These are phyloP conservation scores for Gasterosteus nipponicus DNA, from an alignment of 2,113 vertebrate species.

Conservation along the genomic window DNA sequence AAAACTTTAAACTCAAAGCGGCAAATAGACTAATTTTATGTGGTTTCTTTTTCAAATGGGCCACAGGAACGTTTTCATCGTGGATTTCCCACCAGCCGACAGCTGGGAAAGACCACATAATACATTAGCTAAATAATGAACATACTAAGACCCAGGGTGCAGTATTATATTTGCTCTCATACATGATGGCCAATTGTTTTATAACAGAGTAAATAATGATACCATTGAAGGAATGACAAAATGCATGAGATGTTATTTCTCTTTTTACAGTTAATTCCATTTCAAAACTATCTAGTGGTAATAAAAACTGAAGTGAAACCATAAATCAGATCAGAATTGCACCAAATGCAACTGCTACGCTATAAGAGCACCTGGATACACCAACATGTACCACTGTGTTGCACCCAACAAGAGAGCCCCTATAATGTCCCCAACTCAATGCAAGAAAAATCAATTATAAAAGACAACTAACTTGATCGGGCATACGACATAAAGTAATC, in stretches of 20 bases:
- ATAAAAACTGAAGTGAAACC: neutral
- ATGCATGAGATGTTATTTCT: neutral
- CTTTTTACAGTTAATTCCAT: neutral
- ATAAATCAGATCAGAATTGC: neutral
- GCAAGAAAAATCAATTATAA: conserved; percentile 23
- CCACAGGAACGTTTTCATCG: conserved; percentile 21
- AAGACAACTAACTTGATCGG: conserved; percentile 10
- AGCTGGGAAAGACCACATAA: neutral
- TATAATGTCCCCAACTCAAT: neutral
- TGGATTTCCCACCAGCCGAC: conserved; percentile 32
- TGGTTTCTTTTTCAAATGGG: conserved; percentile 36
- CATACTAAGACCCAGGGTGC: conserved; percentile 22
- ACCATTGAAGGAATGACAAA: neutral
- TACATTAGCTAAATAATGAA: conserved; percentile 8
- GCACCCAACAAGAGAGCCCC: neutral
- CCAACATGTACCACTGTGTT: neutral
- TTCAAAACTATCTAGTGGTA: neutral
- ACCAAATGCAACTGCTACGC: neutral
- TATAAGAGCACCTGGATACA: neutral
- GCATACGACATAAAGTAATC: conserved; percentile 3
- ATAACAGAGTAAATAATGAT: neutral
- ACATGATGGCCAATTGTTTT: neutral
- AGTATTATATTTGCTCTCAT: neutral
- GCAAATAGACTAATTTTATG: conserved; percentile 30
- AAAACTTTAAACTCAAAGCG: neutral